phyloP scores from a whole-genome alignment of 1,140 invertebrate species.

The Pogonomyrmex californicus region DNA sequence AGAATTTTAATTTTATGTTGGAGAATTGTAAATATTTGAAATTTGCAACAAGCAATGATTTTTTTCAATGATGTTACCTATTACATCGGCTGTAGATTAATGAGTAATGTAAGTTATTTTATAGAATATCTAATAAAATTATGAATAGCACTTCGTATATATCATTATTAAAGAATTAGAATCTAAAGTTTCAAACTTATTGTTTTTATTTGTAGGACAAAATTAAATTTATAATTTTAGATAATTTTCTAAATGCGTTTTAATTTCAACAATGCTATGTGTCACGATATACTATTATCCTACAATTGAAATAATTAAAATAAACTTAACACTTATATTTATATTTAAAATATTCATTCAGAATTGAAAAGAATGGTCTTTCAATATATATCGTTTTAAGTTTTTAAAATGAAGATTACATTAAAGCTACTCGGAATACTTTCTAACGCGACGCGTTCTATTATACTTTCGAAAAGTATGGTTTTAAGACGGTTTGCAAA shows the following conservation, averaged over 20 bases:
- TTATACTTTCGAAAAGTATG: neutral
- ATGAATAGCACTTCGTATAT: neutral
- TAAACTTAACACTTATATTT: neutral
- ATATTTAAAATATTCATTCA: neutral
- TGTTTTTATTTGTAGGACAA: neutral
- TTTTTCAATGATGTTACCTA: neutral
- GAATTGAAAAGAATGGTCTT: neutral
- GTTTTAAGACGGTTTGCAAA: conserved; percentile 36
- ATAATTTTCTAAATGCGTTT: neutral
- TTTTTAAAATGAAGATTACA: neutral
- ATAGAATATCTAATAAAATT: neutral
- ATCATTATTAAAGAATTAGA: neutral
- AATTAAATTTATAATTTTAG: neutral
- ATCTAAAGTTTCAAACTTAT: neutral
- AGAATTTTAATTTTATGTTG: neutral
- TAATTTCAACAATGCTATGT: neutral
- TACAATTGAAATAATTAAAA: neutral
- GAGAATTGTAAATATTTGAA: neutral
- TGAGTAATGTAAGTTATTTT: too few species aligned
- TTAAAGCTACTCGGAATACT: neutral
- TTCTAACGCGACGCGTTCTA: neutral
- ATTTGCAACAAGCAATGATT: neutral
- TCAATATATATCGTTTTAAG: neutral
- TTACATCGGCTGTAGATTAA: neutral
- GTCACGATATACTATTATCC: neutral